Percentiles rank a stretch among this genome's conserved stretches.
Conservation (phyloP, 2,888 invertebrate species). For the Altica lythri region DNA sequence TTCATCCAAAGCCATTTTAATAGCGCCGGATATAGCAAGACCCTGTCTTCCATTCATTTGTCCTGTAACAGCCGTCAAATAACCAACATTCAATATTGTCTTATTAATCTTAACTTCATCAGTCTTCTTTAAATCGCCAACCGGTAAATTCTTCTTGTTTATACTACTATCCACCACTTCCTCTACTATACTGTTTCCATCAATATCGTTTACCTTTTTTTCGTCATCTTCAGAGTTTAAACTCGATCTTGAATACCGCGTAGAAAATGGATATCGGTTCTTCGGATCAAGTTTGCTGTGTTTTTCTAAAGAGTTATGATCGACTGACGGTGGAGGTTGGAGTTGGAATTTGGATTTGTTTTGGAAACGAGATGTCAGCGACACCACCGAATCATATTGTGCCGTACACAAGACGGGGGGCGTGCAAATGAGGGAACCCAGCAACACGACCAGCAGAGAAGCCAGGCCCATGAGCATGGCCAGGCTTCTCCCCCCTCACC, state of each 20-base stretch:
- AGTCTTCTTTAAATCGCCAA: slow-evolving; percentile 53
- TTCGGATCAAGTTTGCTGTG: too few species aligned
- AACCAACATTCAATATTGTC: slow-evolving; percentile 77
- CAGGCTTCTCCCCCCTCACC: slow-evolving; percentile 61
- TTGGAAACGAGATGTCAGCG: slow-evolving; percentile 5
- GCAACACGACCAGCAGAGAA: slow-evolving; percentile 59
- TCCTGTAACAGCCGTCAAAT: slow-evolving; percentile 77
- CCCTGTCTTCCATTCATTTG: slow-evolving; percentile 80
- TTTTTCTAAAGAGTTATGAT: too few species aligned
- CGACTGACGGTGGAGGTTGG: background rate
- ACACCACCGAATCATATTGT: slow-evolving; percentile 28
- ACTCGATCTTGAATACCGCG: background rate
- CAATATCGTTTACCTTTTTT: background rate
- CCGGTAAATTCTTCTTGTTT: slow-evolving; percentile 39
- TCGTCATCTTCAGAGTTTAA: background rate
- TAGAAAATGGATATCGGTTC: background rate
- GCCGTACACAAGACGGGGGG: slow-evolving; percentile 30
- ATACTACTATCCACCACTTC: slow-evolving; percentile 1
- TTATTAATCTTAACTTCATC: slow-evolving; percentile 63
- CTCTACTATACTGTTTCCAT: background rate
- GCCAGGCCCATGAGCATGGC: slow-evolving; percentile 67
- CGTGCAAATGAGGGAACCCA: slow-evolving; percentile 45
- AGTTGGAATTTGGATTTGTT: background rate
- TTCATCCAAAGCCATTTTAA: slow-evolving; percentile 85
- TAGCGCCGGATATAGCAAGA: slow-evolving; percentile 86